phyloP scores from a whole-genome alignment of 2,113 vertebrate genomes.

The Siniperca knerii region DNA sequence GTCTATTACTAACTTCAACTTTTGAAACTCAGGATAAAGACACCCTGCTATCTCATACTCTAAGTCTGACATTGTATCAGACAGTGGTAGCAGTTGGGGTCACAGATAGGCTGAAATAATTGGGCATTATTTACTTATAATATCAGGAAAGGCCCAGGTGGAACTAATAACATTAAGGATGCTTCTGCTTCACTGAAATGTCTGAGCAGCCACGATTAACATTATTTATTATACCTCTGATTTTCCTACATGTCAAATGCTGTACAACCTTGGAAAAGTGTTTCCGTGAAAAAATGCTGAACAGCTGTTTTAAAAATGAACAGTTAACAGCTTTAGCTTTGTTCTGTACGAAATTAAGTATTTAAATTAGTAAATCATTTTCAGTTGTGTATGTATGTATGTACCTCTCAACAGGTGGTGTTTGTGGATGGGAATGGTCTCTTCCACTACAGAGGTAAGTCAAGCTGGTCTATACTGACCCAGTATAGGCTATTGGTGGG shows the following conservation, averaged over 20 bases:
- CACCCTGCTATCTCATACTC: not conserved
- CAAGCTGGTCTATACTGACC: not conserved
- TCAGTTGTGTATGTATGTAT: constrained; percentile 17
- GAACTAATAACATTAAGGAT: not conserved
- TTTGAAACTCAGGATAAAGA: constrained; percentile 2
- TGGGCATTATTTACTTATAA: not conserved
- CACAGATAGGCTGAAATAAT: not conserved
- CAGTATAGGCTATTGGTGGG: not conserved
- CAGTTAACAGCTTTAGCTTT: not conserved
- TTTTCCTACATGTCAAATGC: not conserved
- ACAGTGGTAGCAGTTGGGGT: not conserved
- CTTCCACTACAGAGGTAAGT: constrained; percentile 92
- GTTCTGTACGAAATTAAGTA: not conserved
- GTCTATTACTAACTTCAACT: not conserved
- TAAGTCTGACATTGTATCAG: not conserved
- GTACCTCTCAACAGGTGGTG: constrained; percentile 87
- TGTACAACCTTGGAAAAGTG: too few species aligned
- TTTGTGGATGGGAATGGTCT: constrained; percentile 96
- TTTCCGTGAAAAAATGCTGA: not conserved
- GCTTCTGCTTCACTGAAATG: not conserved
- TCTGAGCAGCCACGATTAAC: not conserved
- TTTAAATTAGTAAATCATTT: too few species aligned
- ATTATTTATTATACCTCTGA: not conserved
- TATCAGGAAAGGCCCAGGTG: not conserved
- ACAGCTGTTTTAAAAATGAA: not conserved